Percentiles rank a stretch among this genome's conserved stretches.
phyloP scores from a whole-genome alignment of 30 jellyfish, hydroid and myxozoan species.

The Hydra vulgaris region DNA sequence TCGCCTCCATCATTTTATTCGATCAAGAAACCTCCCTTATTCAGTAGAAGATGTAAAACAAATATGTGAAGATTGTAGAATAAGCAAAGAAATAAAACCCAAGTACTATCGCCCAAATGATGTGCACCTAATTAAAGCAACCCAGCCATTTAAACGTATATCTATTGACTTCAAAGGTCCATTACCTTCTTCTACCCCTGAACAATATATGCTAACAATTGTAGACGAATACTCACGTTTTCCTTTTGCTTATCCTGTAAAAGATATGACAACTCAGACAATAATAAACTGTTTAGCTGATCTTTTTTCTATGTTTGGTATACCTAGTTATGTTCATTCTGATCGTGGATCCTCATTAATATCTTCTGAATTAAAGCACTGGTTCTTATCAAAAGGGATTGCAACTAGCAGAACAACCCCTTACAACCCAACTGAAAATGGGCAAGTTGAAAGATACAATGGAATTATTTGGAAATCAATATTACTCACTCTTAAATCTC shows the following conservation, averaged over 20 bases:
- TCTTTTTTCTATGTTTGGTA: conserved; percentile 46
- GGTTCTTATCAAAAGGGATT: conserved; percentile 19
- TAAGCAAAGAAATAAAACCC: conserved; percentile 10
- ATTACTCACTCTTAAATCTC: conserved; percentile 32
- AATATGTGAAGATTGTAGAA: background rate
- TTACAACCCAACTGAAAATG: conserved; percentile 18
- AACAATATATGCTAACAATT: conserved; percentile 36
- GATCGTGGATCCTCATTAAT: conserved; percentile 58
- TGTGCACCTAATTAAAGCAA: conserved; percentile 7
- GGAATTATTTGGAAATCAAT: conserved; percentile 57
- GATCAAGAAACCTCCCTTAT: conserved; percentile 13
- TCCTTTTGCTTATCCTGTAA: conserved; percentile 47
- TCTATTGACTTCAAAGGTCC: conserved; percentile 53
- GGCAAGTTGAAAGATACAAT: conserved; percentile 20
- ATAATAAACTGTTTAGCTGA: conserved; percentile 27
- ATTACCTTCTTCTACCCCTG: conserved; percentile 24
- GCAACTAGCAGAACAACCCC: conserved; percentile 48
- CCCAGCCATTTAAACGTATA: conserved; percentile 25
- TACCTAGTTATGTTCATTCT: conserved; percentile 49
- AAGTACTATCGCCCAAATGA: conserved; percentile 1
- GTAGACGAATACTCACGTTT: conserved; percentile 58
- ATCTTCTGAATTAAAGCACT: conserved; percentile 2
- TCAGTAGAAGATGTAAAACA: conserved; percentile 9
- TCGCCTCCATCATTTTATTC: conserved; percentile 33
- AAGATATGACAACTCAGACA: conserved; percentile 34